These are phyloP conservation scores for Mallotus villosus DNA, from an alignment of 2,797 vertebrate genomes.

Conservation along the genomic window DNA sequence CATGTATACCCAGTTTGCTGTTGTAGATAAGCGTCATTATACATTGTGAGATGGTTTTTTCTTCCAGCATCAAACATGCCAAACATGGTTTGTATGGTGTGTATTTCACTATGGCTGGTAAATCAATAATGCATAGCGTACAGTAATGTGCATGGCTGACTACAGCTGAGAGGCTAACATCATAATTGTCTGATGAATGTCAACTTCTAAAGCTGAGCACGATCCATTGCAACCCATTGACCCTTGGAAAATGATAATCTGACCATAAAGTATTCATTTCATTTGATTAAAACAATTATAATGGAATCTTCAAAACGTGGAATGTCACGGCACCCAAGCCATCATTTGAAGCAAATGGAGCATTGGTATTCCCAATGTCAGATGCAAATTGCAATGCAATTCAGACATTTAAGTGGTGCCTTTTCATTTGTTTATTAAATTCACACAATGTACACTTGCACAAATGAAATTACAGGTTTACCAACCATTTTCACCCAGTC, in stretches of 20 bases:
- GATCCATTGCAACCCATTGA: slow-evolving; percentile 4
- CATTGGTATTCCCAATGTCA: no score
- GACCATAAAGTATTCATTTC: slow-evolving; percentile 21
- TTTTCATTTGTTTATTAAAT: background rate
- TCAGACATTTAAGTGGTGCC: background rate
- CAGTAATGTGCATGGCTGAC: background rate
- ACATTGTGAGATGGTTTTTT: background rate
- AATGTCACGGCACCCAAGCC: slow-evolving; percentile 15
- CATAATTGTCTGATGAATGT: background rate
- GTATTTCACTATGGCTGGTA: background rate
- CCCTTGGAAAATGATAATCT: slow-evolving; percentile 11
- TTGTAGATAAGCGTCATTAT: background rate
- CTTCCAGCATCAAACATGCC: background rate
- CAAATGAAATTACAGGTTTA: background rate
- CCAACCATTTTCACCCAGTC: background rate
- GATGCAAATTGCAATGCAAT: no score
- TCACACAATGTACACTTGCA: background rate
- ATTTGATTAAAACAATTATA: slow-evolving; percentile 25
- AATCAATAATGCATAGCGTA: background rate
- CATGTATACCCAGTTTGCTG: background rate
- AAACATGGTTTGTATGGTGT: background rate
- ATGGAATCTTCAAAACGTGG: slow-evolving; percentile 6
- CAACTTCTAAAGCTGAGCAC: slow-evolving; percentile 6
- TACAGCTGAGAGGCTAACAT: slow-evolving; percentile 3
- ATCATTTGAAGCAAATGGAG: slow-evolving; percentile 14